Evolutionary conservation across 2,888 invertebrate species (phyloP).

Genomic region (Portevinia maculata): DNA sequence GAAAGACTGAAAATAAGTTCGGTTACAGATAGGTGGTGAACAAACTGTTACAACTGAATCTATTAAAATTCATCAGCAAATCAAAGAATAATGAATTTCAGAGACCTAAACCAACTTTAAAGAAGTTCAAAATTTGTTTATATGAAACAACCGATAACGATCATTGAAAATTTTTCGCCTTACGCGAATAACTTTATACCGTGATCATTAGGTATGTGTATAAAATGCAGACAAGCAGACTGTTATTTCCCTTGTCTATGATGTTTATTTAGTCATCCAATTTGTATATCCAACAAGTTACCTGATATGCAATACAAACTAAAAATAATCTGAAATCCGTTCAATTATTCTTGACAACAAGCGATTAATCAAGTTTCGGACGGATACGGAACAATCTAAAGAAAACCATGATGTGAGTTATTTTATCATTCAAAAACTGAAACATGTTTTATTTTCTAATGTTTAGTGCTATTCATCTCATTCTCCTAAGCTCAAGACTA

Average conservation of each 20-base stretch:
- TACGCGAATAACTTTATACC: not conserved
- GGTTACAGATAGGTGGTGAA: no score
- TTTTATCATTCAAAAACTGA: slow-evolving; percentile 26
- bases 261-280: slow-evolving; percentile 29
- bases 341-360: slow-evolving; percentile 44
- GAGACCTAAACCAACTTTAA: no score
- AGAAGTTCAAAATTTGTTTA: no score
- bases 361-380: slow-evolving; percentile 52
- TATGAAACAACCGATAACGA: not conserved
- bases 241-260: slow-evolving; percentile 10
- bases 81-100: no score
- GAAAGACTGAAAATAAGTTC: no score
- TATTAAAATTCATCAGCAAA: no score
- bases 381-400: slow-evolving; percentile 30
- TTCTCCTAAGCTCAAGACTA: slow-evolving; percentile 38
- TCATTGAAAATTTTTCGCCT: slow-evolving; percentile 25
- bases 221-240: slow-evolving; percentile 20
- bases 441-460: slow-evolving; percentile 13
- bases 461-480: slow-evolving; percentile 45
- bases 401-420: slow-evolving; percentile 38
- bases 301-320: slow-evolving; percentile 12
- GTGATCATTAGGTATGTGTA: not conserved
- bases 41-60: no score
- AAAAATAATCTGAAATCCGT: slow-evolving; percentile 10
- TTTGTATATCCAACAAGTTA: not conserved